These are phyloP conservation scores for Parnassius smintheus DNA, from an alignment of 2,888 invertebrate genomes.

Conservation along the genomic window DNA sequence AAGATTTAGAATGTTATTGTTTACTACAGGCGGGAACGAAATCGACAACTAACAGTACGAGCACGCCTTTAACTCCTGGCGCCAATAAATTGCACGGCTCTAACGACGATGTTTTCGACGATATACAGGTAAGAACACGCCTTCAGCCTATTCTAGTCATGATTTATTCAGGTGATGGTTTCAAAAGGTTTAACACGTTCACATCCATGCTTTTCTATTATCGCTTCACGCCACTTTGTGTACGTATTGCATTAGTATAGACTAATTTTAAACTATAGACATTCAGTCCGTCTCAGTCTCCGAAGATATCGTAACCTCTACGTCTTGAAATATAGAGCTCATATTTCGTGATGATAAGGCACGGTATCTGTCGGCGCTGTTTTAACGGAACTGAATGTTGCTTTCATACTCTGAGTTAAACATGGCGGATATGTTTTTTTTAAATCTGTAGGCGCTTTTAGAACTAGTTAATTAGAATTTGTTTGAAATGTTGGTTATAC, in stretches of 20 bases:
- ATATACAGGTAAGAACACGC: constrained; percentile 66
- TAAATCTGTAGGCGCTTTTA: constrained; percentile 30
- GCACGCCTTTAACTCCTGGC: constrained; percentile 69
- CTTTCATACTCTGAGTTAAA: constrained; percentile 42
- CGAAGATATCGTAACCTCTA: constrained; percentile 48
- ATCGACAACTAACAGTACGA: constrained; percentile 69
- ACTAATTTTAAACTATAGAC: constrained; percentile 34
- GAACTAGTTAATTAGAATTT: constrained; percentile 5
- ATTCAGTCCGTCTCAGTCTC: constrained; percentile 43
- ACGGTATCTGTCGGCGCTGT: constrained; percentile 42
- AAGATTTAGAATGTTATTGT: constrained; percentile 31
- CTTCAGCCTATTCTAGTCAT: constrained; percentile 30
- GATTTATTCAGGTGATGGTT: constrained; percentile 67
- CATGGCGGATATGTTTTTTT: constrained; percentile 42
- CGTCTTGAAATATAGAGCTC: constrained; percentile 75
- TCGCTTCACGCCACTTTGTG: constrained; percentile 55
- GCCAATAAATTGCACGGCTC: constrained; percentile 69
- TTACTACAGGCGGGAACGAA: constrained; percentile 60
- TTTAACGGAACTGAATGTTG: constrained; percentile 38
- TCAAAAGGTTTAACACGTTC: constrained; percentile 71
- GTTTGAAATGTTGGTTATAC: constrained; percentile 1
- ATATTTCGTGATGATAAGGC: constrained; percentile 64
- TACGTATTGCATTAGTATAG: constrained; percentile 30
- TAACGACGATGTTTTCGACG: constrained; percentile 72
- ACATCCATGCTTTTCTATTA: constrained; percentile 65